Percentiles rank a stretch among this genome's conserved stretches.
These are phyloP conservation scores for Mesopsocus fuscifrons DNA, from an alignment of 2,888 invertebrate genomes.

Conservation along the genomic window DNA sequence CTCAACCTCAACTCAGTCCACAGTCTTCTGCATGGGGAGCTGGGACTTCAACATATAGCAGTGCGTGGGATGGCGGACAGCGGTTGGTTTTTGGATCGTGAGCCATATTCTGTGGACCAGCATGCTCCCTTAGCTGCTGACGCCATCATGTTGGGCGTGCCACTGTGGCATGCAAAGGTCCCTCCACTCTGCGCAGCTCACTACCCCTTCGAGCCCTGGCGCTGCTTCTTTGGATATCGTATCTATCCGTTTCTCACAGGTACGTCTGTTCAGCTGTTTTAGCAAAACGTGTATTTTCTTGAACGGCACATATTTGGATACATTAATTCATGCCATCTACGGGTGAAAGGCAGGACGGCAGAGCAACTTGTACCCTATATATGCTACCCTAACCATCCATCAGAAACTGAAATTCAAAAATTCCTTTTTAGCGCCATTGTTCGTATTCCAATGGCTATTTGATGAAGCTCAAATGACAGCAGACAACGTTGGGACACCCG, in stretches of 20 bases:
- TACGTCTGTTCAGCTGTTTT: too few species aligned
- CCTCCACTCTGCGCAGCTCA: constrained; percentile 55
- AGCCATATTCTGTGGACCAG: constrained; percentile 41
- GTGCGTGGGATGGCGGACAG: constrained; percentile 81
- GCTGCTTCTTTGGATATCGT: constrained; percentile 81
- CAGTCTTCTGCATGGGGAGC: constrained; percentile 41
- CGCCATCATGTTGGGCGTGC: constrained; percentile 53
- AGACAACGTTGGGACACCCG: constrained; percentile 77
- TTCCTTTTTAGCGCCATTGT: constrained; percentile 52
- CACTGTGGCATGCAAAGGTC: constrained; percentile 59
- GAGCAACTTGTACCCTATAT: too few species aligned
- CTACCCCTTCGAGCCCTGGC: constrained; percentile 59
- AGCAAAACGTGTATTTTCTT: not conserved
- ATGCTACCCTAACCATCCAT: too few species aligned
- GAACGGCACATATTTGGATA: too few species aligned
- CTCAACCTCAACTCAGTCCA: constrained; percentile 71
- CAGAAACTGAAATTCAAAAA: too few species aligned
- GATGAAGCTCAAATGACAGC: constrained; percentile 89
- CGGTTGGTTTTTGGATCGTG: constrained; percentile 85
- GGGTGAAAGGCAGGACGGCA: too few species aligned
- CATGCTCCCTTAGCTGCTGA: constrained; percentile 30
- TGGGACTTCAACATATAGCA: constrained; percentile 34
- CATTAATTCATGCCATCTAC: too few species aligned
- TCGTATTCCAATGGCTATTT: constrained; percentile 88
- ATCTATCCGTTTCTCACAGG: constrained; percentile 68